Conservation (phyloP, 2,797 vertebrate species). For the Cyclura pinguis region DNA sequence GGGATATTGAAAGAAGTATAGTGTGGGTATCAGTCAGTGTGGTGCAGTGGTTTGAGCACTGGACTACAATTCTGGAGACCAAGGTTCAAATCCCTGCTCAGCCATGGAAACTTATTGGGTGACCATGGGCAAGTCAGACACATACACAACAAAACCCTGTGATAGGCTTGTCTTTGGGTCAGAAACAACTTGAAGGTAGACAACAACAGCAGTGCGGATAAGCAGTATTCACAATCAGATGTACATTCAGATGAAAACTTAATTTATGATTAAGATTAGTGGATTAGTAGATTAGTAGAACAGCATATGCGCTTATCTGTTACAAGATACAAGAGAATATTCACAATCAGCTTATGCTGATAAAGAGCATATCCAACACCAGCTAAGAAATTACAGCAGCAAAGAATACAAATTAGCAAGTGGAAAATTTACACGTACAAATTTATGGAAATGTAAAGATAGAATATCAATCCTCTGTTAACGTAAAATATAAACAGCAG, state of each 20-base stretch:
- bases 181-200: no score
- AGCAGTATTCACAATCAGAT: background rate
- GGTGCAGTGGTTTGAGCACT: no score
- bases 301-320: background rate
- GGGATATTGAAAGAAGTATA: no score
- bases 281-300: background rate
- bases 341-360: background rate
- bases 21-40: no score
- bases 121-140: no score
- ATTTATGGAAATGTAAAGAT: conserved; percentile 2
- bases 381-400: background rate
- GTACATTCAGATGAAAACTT: no score
- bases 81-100: no score
- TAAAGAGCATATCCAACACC: background rate
- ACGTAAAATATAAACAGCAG: background rate
- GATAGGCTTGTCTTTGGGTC: no score
- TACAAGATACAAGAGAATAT: background rate
- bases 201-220: no score
- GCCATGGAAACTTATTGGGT: no score
- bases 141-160: no score
- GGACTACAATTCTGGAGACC: no score
- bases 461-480: background rate
- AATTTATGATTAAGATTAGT: background rate
- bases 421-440: background rate
- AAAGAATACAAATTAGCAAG: background rate